These are phyloP conservation scores for Myrmophylax atrothorax DNA, from an alignment of 2,113 vertebrate species.

Conservation along the genomic window DNA sequence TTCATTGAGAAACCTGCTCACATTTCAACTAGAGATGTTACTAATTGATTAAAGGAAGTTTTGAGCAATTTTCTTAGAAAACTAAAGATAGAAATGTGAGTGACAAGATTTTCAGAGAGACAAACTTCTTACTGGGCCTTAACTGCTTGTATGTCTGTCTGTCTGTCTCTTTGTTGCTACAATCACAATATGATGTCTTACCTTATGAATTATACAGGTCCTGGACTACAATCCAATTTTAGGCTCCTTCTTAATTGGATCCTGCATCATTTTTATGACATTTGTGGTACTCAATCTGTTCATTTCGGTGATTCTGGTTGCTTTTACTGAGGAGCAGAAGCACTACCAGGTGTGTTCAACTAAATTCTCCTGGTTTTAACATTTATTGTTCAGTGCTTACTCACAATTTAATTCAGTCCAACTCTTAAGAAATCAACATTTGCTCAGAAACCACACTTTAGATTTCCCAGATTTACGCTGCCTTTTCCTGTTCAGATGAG, in stretches of 20 bases:
- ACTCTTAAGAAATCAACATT: not conserved
- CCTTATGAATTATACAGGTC: constrained; percentile 74
- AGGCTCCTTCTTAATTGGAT: constrained; percentile 91
- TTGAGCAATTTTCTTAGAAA: not conserved
- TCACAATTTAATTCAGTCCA: not conserved
- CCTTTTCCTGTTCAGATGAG: not conserved
- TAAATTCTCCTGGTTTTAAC: not conserved
- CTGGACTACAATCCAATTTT: constrained; percentile 89
- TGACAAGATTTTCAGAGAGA: not conserved
- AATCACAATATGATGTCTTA: not conserved
- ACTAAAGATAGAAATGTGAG: not conserved
- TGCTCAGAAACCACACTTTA: not conserved
- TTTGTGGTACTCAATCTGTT: constrained; percentile 96
- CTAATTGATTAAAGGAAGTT: not conserved
- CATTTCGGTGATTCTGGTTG: constrained; percentile 94
- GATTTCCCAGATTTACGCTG: not conserved
- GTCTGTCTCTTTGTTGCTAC: too few species aligned
- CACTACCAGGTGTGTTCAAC: constrained; percentile 83
- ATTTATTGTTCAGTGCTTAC: not conserved
- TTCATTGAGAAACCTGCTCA: not conserved
- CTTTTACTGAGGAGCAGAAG: constrained; percentile 92
- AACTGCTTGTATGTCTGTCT: not conserved
- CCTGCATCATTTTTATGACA: constrained; percentile 95
- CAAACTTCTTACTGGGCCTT: not conserved
- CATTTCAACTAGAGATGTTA: not conserved